phyloP scores from a whole-genome alignment of 2,113 vertebrate genomes.

The Pithys albifrons region DNA sequence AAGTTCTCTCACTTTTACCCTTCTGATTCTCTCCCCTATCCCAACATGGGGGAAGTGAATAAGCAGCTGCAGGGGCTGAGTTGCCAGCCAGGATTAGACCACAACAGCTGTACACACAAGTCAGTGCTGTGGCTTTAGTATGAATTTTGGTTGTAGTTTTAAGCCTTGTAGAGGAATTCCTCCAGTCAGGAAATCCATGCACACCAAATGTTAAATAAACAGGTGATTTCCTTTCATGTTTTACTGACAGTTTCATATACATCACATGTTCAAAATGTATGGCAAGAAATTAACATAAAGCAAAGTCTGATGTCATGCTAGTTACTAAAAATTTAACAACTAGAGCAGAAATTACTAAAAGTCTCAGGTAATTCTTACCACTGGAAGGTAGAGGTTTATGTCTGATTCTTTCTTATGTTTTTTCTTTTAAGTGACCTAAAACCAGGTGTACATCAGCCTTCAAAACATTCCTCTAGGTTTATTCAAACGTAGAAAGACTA shows the following conservation, averaged over 20 bases:
- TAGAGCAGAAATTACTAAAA: not conserved
- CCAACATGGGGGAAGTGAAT: fast-evolving
- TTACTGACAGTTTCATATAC: not conserved
- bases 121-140: not conserved
- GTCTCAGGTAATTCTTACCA: not conserved
- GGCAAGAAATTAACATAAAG: not conserved
- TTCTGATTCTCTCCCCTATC: not conserved
- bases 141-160: not conserved
- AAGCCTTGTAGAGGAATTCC: not conserved
- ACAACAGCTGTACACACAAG: not conserved
- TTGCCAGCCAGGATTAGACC: not conserved
- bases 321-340: not conserved
- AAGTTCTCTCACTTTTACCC: not conserved
- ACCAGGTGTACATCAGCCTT: not conserved
- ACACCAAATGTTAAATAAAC: not conserved
- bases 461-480: not conserved
- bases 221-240: not conserved
- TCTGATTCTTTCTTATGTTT: not conserved
- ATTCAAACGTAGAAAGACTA: not conserved
- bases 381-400: not conserved
- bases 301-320: not conserved
- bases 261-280: not conserved
- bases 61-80: not conserved
- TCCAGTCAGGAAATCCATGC: not conserved
- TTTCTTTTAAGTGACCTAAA: not conserved